These are phyloP conservation scores for Chelonia mydas DNA, from an alignment of 2,797 vertebrate species.

Conservation along the genomic window DNA sequence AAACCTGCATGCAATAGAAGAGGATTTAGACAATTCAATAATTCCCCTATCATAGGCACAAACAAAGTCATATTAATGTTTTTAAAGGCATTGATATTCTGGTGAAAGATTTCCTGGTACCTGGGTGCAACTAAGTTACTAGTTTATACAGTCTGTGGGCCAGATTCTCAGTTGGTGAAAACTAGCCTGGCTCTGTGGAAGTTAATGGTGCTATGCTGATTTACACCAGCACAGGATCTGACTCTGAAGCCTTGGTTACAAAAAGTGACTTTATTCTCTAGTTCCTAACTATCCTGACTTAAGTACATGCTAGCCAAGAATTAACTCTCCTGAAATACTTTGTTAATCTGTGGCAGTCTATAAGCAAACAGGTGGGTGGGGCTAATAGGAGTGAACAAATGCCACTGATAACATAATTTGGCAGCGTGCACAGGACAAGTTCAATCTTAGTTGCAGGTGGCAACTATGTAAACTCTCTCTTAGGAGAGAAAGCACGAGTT, in stretches of 20 bases:
- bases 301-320: not conserved
- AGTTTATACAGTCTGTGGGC: not conserved
- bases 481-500: not conserved
- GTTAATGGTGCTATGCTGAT: not conserved
- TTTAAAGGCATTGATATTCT: not conserved
- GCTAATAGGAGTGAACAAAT: not conserved
- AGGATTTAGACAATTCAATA: not conserved
- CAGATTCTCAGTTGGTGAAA: not conserved
- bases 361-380: not conserved
- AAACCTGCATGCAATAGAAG: not conserved
- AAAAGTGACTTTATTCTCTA: not conserved
- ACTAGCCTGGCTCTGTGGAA: accelerated
- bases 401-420: not conserved
- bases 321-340: not conserved
- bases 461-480: not conserved
- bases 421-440: not conserved
- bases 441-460: accelerated
- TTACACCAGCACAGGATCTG: not conserved
- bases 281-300: not conserved
- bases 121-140: not conserved
- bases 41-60: not conserved
- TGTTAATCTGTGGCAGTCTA: not conserved
- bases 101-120: not conserved
- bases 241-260: not conserved
- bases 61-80: not conserved